A percentile compares a stretch with the other conserved stretches of the same genome.
phyloP scores from a whole-genome alignment of 2,797 vertebrate genomes.

The Buceros bicornis region DNA sequence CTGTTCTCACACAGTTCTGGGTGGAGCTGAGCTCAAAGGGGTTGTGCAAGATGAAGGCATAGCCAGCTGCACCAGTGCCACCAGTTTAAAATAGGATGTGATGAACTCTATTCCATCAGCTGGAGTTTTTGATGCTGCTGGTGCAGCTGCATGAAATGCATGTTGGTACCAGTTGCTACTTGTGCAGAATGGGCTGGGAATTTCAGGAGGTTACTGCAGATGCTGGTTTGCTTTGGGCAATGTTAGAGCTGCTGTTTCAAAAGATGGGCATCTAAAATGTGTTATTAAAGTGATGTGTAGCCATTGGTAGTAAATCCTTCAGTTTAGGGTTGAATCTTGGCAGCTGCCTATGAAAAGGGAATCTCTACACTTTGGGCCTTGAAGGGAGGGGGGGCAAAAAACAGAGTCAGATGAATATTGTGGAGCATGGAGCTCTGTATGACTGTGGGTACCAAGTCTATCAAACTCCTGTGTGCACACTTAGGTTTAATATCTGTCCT shows the following conservation, averaged over 20 bases:
- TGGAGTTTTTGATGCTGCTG: background rate
- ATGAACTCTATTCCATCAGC: background rate
- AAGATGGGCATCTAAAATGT: background rate
- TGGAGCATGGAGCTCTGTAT: background rate
- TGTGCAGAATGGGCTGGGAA: background rate
- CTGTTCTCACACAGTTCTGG: background rate
- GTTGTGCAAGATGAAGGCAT: background rate
- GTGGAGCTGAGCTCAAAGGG: background rate
- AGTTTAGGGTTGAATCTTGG: background rate
- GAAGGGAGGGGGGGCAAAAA: too few species aligned
- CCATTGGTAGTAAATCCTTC: background rate
- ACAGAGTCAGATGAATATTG: background rate
- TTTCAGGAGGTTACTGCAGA: background rate
- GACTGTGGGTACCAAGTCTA: background rate
- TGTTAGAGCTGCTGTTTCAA: background rate
- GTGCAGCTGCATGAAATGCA: background rate
- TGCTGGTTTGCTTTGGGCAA: background rate
- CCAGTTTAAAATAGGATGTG: background rate
- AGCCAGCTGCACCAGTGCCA: background rate
- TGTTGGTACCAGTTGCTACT: fast-evolving
- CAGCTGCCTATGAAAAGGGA: background rate
- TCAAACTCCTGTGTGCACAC: background rate
- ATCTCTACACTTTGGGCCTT: background rate
- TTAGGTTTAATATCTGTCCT: background rate
- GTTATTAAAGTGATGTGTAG: background rate